Percentiles rank a stretch among this genome's conserved stretches.
These are phyloP conservation scores for Euplagia quadripunctaria DNA, from an alignment of 2,888 invertebrate species.

Conservation along the genomic window DNA sequence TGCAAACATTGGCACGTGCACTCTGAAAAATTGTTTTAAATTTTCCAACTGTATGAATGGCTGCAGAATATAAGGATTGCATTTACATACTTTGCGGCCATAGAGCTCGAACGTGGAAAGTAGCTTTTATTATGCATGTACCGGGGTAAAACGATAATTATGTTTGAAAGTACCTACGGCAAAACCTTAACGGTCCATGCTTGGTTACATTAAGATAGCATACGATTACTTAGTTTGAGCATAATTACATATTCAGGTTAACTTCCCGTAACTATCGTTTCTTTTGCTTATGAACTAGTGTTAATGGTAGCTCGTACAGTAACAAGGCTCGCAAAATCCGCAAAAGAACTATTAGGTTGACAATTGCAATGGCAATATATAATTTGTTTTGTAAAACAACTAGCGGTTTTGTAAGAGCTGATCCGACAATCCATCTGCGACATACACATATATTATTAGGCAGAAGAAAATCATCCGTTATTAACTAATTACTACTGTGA, in stretches of 20 bases:
- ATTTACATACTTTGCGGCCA: conserved; percentile 51
- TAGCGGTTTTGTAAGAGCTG: too few relatives aligned
- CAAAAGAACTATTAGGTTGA: too few relatives aligned
- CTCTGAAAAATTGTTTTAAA: conserved; percentile 69
- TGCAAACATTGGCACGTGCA: conserved; percentile 43
- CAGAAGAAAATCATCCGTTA: too few relatives aligned
- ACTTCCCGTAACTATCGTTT: not conserved
- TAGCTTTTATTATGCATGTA: conserved; percentile 31
- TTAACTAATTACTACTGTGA: too few relatives aligned
- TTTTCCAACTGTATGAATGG: conserved; percentile 52
- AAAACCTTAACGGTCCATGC: too few relatives aligned
- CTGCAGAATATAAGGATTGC: not conserved
- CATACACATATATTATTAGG: too few relatives aligned
- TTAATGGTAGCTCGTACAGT: not conserved
- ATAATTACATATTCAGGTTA: not conserved
- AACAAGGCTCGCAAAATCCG: too few relatives aligned
- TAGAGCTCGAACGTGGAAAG: conserved; percentile 39
- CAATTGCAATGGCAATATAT: too few relatives aligned
- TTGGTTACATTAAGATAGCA: not conserved
- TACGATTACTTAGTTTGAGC: not conserved
- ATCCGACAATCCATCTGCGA: too few relatives aligned
- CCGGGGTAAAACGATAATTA: conserved; percentile 15
- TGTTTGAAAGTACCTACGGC: too few relatives aligned
- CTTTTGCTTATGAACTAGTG: too few relatives aligned
- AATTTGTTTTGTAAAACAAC: too few relatives aligned